These are phyloP conservation scores for Cranoglanis bouderius DNA, from an alignment of 2,113 vertebrate genomes.

Conservation along the genomic window DNA sequence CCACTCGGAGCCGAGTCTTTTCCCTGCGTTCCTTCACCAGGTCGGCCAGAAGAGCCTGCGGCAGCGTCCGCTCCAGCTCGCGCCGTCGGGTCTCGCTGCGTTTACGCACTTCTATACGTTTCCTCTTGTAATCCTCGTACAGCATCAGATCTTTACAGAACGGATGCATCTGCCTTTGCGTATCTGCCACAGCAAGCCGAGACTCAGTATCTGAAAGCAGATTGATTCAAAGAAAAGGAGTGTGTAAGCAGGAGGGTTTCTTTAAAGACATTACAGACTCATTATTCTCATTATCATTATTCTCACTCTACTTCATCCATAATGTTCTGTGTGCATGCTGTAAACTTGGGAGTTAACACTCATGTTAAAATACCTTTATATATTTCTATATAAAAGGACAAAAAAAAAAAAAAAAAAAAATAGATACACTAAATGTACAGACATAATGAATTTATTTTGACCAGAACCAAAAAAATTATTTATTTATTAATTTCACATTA, in stretches of 20 bases:
- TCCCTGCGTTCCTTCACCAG: conserved; percentile 66
- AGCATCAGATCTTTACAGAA: conserved; percentile 70
- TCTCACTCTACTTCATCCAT: neutral
- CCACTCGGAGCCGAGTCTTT: conserved; percentile 63
- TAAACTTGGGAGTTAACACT: neutral
- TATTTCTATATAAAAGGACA: neutral
- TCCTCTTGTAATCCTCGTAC: conserved; percentile 72
- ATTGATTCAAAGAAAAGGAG: neutral
- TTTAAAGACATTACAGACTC: neutral
- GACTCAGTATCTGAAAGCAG: conserved; percentile 53
- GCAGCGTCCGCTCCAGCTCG: conserved; percentile 73
- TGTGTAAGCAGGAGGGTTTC: neutral
- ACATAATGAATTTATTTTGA: conserved; percentile 4
- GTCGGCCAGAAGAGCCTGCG: conserved; percentile 73
- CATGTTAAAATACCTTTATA: neutral
- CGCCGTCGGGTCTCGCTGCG: conserved; percentile 63
- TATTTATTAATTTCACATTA: neutral
- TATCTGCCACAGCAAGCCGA: conserved; percentile 44
- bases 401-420: too few relatives aligned
- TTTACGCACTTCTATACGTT: conserved; percentile 68
- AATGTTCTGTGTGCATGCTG: neutral
- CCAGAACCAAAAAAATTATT: neutral
- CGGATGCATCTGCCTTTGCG: conserved; percentile 46
- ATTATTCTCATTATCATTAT: neutral
- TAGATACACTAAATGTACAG: conserved; percentile 12